Evolutionary conservation across 2,797 vertebrate genomes (phyloP).

Genomic region (Sarcoramphus papa): DNA sequence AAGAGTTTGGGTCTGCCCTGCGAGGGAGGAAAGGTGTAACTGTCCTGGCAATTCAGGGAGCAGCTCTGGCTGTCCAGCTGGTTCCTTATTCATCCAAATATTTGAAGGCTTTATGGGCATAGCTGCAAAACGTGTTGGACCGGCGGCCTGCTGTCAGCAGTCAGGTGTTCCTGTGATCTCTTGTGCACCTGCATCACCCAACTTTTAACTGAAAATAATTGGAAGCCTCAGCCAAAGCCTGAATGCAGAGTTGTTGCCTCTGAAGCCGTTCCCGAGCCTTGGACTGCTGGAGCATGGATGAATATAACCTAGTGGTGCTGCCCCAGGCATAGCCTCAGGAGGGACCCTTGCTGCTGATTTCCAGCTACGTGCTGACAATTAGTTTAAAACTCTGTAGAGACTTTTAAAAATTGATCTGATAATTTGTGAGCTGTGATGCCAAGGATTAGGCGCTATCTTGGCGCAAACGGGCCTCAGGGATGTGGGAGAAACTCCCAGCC

Average conservation of each 20-base stretch:
- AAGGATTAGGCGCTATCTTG: too few relatives aligned
- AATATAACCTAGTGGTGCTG: background rate
- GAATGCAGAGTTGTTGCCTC: background rate
- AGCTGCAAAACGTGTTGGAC: background rate
- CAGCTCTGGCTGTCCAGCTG: background rate
- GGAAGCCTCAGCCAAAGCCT: background rate
- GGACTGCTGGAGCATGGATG: background rate
- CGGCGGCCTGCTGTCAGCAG: background rate
- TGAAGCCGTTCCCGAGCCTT: background rate
- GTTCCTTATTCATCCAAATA: background rate
- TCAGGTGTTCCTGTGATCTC: background rate
- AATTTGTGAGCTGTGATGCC: background rate
- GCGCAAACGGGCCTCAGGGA: rapidly evolving
- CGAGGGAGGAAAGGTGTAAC: rapidly evolving
- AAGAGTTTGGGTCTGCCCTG: background rate
- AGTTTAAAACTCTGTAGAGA: background rate
- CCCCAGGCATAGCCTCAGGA: background rate
- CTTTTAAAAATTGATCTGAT: background rate
- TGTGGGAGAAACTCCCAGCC: background rate
- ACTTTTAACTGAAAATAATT: background rate
- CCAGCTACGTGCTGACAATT: background rate
- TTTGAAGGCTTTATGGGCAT: background rate
- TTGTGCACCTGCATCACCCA: background rate
- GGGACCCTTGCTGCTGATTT: background rate
- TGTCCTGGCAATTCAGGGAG: background rate